phyloP scores from a whole-genome alignment of 1,140 invertebrate genomes.

The Paraescarpia echinospica region DNA sequence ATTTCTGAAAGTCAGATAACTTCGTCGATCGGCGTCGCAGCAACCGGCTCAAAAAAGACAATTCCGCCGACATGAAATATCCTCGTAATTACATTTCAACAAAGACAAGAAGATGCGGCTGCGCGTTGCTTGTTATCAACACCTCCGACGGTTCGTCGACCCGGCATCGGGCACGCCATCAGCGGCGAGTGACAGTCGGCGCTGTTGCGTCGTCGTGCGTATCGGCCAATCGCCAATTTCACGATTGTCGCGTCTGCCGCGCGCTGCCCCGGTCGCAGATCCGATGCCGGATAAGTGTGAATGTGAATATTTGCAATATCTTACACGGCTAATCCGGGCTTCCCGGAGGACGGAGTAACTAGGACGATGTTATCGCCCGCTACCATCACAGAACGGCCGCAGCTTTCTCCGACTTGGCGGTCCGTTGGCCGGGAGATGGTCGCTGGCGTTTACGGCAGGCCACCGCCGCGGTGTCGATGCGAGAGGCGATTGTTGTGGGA shows the following conservation, averaged over 20 bases:
- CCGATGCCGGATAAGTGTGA: neutral
- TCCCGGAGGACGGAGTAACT: neutral
- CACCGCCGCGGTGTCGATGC: too few species aligned
- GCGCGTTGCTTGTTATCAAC: neutral
- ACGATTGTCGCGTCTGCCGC: neutral
- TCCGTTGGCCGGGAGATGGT: neutral
- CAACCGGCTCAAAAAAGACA: neutral
- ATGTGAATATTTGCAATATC: slow-evolving; percentile 6
- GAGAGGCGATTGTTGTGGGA: neutral
- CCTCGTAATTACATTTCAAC: neutral
- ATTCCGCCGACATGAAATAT: neutral
- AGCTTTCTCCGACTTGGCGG: neutral
- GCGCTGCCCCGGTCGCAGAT: neutral
- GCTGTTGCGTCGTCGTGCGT: neutral
- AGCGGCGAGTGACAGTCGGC: neutral
- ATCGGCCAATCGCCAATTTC: neutral
- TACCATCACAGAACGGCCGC: neutral
- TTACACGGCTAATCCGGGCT: neutral
- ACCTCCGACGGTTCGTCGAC: neutral
- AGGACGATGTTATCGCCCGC: neutral
- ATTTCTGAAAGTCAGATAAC: neutral
- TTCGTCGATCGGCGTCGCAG: neutral
- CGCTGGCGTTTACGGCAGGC: too few species aligned
- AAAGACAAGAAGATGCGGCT: neutral
- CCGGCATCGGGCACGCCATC: neutral